Evolutionary conservation across 2,797 vertebrate species (phyloP).

Genomic region (Zalophus californianus): DNA sequence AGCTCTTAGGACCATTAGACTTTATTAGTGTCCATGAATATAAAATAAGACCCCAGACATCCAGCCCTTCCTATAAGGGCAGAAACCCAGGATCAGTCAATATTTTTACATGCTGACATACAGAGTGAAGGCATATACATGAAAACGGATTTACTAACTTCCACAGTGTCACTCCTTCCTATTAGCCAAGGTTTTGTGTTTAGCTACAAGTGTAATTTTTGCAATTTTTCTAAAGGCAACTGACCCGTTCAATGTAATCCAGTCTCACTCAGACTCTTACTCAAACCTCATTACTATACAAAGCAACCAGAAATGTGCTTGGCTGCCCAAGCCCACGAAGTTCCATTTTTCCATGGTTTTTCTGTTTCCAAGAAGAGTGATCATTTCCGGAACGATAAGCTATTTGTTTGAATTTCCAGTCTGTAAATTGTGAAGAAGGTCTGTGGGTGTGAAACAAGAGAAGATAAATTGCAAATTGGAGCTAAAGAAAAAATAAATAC

Average conservation of each 20-base stretch:
- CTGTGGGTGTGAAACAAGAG: slow-evolving; percentile 84
- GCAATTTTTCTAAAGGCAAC: slow-evolving; percentile 53
- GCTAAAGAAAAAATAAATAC: slow-evolving; percentile 86
- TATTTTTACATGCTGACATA: slow-evolving; percentile 26
- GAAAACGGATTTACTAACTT: slow-evolving; percentile 46
- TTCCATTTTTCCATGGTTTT: slow-evolving; percentile 68
- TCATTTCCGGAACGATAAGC: slow-evolving; percentile 80
- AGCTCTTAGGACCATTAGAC: slow-evolving; percentile 5
- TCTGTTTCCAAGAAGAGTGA: slow-evolving; percentile 75
- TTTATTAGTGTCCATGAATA: slow-evolving; percentile 35
- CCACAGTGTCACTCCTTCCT: slow-evolving; percentile 12
- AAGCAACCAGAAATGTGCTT: slow-evolving; percentile 55
- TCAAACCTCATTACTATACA: slow-evolving; percentile 74
- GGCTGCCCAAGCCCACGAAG: slow-evolving; percentile 34
- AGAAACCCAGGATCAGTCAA: slow-evolving; percentile 47
- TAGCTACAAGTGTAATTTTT: slow-evolving; percentile 31
- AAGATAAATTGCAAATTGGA: slow-evolving; percentile 84
- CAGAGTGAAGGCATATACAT: slow-evolving; percentile 21
- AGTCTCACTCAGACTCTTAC: slow-evolving; percentile 61
- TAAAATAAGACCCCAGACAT: neutral
- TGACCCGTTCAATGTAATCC: slow-evolving; percentile 19
- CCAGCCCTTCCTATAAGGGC: slow-evolving; percentile 24
- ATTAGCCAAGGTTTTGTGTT: slow-evolving; percentile 49
- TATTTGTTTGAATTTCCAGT: slow-evolving; percentile 83
- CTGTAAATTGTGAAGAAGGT: slow-evolving; percentile 80